Percentiles rank a stretch among this genome's conserved stretches.
These are phyloP conservation scores for Brienomyrus longianalis DNA, from an alignment of 2,113 vertebrate species.

Conservation along the genomic window DNA sequence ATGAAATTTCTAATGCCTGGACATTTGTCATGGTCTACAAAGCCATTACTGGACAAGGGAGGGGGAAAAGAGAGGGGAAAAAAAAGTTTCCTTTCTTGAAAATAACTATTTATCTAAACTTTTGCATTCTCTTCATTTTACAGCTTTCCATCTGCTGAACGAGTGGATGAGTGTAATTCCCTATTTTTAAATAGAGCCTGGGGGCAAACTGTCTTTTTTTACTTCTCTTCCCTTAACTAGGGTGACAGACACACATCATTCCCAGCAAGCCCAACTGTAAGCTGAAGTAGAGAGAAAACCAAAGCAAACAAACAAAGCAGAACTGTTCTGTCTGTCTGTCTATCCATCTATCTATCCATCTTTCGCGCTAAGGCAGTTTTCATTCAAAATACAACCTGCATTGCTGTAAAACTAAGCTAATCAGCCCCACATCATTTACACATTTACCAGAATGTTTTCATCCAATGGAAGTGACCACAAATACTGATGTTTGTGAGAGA, in stretches of 20 bases:
- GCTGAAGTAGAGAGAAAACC: background rate
- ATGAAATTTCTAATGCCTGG: constrained; percentile 66
- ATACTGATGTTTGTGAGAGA: background rate
- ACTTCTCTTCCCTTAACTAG: background rate
- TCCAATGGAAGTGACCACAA: no score
- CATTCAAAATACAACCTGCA: background rate
- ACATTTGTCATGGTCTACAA: constrained; percentile 66
- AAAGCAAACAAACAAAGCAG: background rate
- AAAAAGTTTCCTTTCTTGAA: constrained; percentile 21
- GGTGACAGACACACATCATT: background rate
- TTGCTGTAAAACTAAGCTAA: background rate
- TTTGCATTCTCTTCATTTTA: constrained; percentile 30
- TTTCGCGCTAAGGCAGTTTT: background rate
- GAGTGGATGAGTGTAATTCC: constrained; percentile 39
- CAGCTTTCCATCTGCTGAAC: constrained; percentile 33
- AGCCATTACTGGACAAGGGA: constrained; percentile 53
- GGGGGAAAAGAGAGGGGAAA: background rate
- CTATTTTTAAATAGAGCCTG: constrained; percentile 43
- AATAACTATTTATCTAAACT: constrained; percentile 27
- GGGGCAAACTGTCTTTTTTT: constrained; percentile 23
- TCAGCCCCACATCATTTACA: background rate
- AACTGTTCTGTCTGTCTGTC: background rate
- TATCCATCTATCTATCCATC: background rate
- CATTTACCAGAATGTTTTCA: background rate
- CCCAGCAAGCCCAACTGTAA: background rate